phyloP scores from a whole-genome alignment of 2,888 invertebrate species.

The Litoditis marina region DNA sequence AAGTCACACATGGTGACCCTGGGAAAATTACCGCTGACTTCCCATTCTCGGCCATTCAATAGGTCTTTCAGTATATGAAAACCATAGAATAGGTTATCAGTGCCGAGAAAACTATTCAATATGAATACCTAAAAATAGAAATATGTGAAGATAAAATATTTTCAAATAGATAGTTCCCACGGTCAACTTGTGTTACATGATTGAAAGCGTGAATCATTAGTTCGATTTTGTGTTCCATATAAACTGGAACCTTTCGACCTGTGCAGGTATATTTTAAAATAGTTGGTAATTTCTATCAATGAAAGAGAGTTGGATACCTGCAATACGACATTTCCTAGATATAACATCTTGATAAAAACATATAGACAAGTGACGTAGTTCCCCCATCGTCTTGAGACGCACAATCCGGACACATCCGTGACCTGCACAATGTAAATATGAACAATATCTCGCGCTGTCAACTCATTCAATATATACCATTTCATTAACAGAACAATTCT shows the following conservation, averaged over 20 bases:
- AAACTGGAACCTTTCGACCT: neutral
- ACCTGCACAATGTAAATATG: too few relatives aligned
- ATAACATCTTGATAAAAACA: conserved; percentile 62
- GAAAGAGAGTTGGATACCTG: conserved; percentile 24
- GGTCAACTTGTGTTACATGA: too few relatives aligned
- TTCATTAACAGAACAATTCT: neutral
- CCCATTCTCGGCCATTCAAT: conserved; percentile 62
- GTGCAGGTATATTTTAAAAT: too few relatives aligned
- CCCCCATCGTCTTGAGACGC: conserved; percentile 62
- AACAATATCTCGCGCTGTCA: too few relatives aligned
- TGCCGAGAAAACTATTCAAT: conserved; percentile 62
- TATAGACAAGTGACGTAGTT: conserved; percentile 63
- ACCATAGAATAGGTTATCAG: conserved; percentile 62
- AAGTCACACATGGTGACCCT: conserved; percentile 64
- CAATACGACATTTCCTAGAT: conserved; percentile 61
- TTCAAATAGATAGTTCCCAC: too few relatives aligned
- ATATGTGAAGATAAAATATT: too few relatives aligned
- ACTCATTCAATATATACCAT: too few relatives aligned
- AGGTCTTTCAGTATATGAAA: conserved; percentile 62
- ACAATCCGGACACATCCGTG: conserved; percentile 60
- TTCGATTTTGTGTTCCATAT: too few relatives aligned
- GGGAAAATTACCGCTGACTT: conserved; percentile 62
- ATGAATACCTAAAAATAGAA: conserved; percentile 62
- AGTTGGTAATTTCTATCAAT: too few relatives aligned
- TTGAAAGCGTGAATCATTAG: too few relatives aligned